Evolutionary conservation across 1,140 invertebrate species (phyloP), one percentile per base, ranked within the genome.

Genomic region (Megalopta genalis): DNA sequence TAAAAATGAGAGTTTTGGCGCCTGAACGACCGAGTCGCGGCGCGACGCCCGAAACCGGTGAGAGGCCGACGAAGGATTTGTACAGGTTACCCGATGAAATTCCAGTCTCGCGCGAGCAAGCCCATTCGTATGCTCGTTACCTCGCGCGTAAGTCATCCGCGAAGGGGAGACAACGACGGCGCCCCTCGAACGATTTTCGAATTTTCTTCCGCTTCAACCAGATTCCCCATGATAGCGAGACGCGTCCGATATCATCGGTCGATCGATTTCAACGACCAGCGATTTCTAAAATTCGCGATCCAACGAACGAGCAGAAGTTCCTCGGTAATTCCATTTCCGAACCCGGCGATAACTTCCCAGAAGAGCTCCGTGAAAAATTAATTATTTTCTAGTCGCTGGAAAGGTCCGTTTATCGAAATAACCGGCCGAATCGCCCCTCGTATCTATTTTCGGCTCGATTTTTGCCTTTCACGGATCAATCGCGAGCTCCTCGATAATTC

Each of bases 351-450:
- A 52, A 73, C 46, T 57, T 25, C 49, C 52, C 46, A 16, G 42
- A 12, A 42, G 62, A 21, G 59, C n/a, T 39, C 63, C 70, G 70
- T 65, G 69, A 65, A 65, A 74, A 73, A 79, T 79, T 79, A 78
- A 78, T 72, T 60, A 79, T 74, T 79, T 79, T 74, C 71, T 79
- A 60, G 78, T 72, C 81, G 83, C 88, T 66, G 54, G 83, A 86
- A 89, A 90, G 85, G 76, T 75, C 84, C 86, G 84, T 82, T 91
- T 91, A 91, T 79, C 69, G 79, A 90, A 91, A 92, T 91, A 89
- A 87, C 77, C 84, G 77, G 88, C 60, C 81, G 59, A 78, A 72
- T 60, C 54, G 57, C 57, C 64, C 52, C 49, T 16, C 27, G 65
- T 62, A 66, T 67, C 74, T 83, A 66, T 87, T 64, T 54, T 54